A percentile compares a stretch with the other conserved stretches of the same genome.
phyloP scores from a whole-genome alignment of 1,140 invertebrate species.

The Nasonia longicornis region DNA sequence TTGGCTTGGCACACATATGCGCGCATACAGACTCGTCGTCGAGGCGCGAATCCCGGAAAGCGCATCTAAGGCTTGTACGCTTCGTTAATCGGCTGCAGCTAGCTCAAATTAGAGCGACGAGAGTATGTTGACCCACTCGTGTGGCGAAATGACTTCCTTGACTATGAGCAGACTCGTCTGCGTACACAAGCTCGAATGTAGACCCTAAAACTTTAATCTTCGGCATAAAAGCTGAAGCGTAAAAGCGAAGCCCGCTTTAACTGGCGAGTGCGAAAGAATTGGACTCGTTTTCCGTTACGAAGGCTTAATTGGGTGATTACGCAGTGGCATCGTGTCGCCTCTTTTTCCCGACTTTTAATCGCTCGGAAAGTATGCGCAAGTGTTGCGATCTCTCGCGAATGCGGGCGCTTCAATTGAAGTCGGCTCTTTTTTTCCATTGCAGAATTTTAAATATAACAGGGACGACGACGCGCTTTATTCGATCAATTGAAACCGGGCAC shows the following conservation, averaged over 20 bases:
- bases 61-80: not conserved
- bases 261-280: not conserved
- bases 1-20: not conserved
- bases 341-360: not conserved
- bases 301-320: constrained; percentile 8
- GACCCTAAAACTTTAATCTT: not conserved
- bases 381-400: not conserved
- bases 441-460: not conserved
- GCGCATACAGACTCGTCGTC: not conserved
- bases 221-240: not conserved
- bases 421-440: not conserved
- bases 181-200: not conserved
- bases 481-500: not conserved
- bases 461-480: not conserved
- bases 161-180: not conserved
- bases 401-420: not conserved
- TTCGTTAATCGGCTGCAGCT: not conserved
- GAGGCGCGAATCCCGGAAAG: constrained; percentile 14
- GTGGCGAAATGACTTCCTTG: not conserved
- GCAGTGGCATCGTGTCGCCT: not conserved
- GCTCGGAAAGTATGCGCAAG: not conserved
- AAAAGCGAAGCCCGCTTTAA: not conserved
- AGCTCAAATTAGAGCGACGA: constrained; percentile 6
- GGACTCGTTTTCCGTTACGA: not conserved
- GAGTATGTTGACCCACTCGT: not conserved